phyloP scores from a whole-genome alignment of 2,113 vertebrate species.

The Arvicanthis niloticus region DNA sequence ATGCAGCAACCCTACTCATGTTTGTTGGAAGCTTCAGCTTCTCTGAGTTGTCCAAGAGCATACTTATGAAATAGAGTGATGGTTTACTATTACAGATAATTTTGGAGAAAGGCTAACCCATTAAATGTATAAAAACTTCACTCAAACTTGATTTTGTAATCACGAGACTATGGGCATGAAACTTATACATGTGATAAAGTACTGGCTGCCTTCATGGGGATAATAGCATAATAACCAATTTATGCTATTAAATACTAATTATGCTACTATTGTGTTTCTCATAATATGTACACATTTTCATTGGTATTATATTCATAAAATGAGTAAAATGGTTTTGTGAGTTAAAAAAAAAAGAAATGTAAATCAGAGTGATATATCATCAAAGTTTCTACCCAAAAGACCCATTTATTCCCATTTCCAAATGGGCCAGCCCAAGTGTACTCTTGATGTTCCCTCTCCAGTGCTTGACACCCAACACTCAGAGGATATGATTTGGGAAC shows the following conservation, averaged over 20 bases:
- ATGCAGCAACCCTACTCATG: neutral
- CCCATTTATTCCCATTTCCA: neutral
- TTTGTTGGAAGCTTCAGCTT: neutral
- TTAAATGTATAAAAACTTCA: neutral
- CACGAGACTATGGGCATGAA: neutral
- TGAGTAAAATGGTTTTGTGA: neutral
- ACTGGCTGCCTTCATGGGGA: neutral
- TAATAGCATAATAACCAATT: neutral
- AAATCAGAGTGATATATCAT: neutral
- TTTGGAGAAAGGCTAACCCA: neutral
- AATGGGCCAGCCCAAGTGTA: neutral
- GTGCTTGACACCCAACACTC: neutral
- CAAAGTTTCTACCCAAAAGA: neutral
- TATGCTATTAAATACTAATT: neutral
- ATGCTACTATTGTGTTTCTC: neutral
- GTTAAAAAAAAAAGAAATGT: constrained; percentile 25
- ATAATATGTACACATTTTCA: neutral
- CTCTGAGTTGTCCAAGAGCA: neutral
- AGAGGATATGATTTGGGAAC: neutral
- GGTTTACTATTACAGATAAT: constrained; percentile 1
- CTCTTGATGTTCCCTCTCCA: neutral
- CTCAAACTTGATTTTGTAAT: neutral
- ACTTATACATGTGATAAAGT: neutral
- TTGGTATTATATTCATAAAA: neutral
- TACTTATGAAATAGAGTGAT: neutral